Evolutionary conservation across 1,140 invertebrate species (phyloP), one percentile per base, ranked within the genome.

Genomic region (Tribolium castaneum): DNA sequence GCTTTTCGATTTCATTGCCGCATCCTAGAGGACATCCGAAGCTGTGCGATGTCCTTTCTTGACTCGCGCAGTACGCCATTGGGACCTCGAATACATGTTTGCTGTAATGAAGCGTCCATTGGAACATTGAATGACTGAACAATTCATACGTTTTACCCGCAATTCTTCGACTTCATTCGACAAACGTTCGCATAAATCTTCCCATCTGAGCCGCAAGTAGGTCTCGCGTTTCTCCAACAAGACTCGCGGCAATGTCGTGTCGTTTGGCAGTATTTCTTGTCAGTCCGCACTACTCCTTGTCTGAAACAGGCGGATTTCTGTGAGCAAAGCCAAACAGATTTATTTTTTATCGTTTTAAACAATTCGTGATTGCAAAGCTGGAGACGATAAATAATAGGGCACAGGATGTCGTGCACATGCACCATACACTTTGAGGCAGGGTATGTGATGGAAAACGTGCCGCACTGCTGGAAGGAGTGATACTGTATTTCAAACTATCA

Each of bases 11-110:
- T 66, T 91, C 90, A 39, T 88, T 91, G 81, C 87, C 90, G 85
- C 94, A 95, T 49, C 90, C 90, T 4, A 93, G 89, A 2, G 95
- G 93, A 84, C 95, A 96, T 1, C 89, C 89, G 6, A 90, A 82
- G 78, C 87, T 80, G 79, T 88, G 85, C 62, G 89, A 84, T 22
- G 90, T 92, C 74, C 93, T 88, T 84, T 96, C 94, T 84, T 95
- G 94, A 0, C 93, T 92, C 45, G 95, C 90, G 85, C 95, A 97
- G 86, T 94, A 96, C 3, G 94, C 94, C 90, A 97, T 94, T 0
- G 96, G 96, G 19, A 96, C 94, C 87, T 97, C 95, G 84, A 96
- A 97, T 7, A 97, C 94, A 86, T 97, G 95, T 85, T 96, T 96
- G 66, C 94, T 95, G 54, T 34, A 75, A 62, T 30, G 7, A 66